Conservation (phyloP, 2,888 invertebrate species). For the Halictus ligatus region DNA sequence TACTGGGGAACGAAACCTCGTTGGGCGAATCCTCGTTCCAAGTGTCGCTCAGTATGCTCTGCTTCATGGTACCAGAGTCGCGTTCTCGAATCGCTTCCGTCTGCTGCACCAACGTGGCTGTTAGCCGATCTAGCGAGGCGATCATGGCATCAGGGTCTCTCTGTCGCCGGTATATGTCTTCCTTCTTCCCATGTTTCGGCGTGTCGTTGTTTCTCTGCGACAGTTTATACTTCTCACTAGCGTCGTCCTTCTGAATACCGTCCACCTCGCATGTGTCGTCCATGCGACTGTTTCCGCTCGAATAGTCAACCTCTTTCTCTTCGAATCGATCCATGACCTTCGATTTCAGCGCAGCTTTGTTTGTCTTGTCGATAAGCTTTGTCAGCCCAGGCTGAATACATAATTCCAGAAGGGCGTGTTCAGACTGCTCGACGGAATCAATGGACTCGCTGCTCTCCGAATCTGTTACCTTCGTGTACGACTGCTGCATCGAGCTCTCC, state of each 20-base stretch:
- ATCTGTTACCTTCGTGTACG: slow-evolving; percentile 60
- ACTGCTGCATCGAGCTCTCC: slow-evolving; percentile 52
- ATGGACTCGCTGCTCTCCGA: slow-evolving; percentile 78
- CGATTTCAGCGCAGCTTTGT: slow-evolving; percentile 13
- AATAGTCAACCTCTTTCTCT: background rate
- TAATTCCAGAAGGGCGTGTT: slow-evolving; percentile 76
- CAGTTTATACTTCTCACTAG: slow-evolving; percentile 12
- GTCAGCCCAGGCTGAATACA: slow-evolving; percentile 71
- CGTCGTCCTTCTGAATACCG: slow-evolving; percentile 29
- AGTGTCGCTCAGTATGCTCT: slow-evolving; percentile 87
- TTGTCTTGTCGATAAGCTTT: slow-evolving; percentile 53
- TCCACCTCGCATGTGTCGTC: slow-evolving; percentile 41
- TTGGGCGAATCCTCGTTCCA: slow-evolving; percentile 94
- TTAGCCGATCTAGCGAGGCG: slow-evolving; percentile 88
- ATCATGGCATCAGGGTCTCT: slow-evolving; percentile 89
- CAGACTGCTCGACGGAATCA: slow-evolving; percentile 80
- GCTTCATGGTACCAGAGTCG: slow-evolving; percentile 81
- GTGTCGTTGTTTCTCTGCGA: slow-evolving; percentile 17
- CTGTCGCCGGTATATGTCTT: slow-evolving; percentile 84
- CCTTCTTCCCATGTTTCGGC: slow-evolving; percentile 57
- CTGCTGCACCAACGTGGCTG: slow-evolving; percentile 88
- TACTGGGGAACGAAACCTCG: slow-evolving; percentile 92
- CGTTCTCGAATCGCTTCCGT: slow-evolving; percentile 87
- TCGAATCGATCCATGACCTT: background rate
- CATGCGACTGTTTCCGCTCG: background rate